phyloP scores from a whole-genome alignment of 2,113 vertebrate genomes.

The Ellobius talpinus region DNA sequence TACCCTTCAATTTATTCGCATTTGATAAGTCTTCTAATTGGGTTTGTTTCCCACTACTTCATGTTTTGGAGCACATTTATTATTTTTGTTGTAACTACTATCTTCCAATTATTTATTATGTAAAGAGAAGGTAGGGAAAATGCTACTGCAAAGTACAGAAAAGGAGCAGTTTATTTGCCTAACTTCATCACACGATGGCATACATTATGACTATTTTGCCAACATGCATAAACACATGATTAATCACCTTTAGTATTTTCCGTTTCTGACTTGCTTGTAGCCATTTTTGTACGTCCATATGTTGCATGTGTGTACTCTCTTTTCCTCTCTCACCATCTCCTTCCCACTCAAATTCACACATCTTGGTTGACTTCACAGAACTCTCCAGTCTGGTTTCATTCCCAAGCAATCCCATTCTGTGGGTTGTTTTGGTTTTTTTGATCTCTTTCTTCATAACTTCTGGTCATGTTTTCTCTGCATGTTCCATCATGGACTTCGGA shows the following conservation, averaged over 20 bases:
- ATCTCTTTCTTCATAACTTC: neutral
- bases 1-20: conserved; percentile 3
- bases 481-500: neutral
- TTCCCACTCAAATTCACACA: neutral
- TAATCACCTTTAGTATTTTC: conserved; percentile 46
- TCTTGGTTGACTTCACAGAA: conserved; percentile 32
- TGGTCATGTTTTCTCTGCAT: neutral
- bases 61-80: neutral
- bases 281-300: conserved; percentile 39
- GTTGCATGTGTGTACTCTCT: neutral
- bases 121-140: conserved; percentile 19
- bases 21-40: conserved; percentile 39
- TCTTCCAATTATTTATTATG: conserved; percentile 12
- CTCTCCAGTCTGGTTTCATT: neutral
- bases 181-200: neutral
- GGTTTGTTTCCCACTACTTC: neutral
- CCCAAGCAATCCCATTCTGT: neutral
- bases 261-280: conserved; percentile 39
- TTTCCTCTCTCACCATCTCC: neutral
- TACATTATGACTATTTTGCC: conserved; percentile 58
- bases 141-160: conserved; percentile 16
- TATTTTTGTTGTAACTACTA: conserved; percentile 43
- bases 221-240: conserved; percentile 54
- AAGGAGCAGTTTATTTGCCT: conserved; percentile 58
- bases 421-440: neutral